Percentiles rank a stretch among this genome's conserved stretches.
These are phyloP conservation scores for Silurus glanis DNA, from an alignment of 2,113 vertebrate genomes.

Conservation along the genomic window DNA sequence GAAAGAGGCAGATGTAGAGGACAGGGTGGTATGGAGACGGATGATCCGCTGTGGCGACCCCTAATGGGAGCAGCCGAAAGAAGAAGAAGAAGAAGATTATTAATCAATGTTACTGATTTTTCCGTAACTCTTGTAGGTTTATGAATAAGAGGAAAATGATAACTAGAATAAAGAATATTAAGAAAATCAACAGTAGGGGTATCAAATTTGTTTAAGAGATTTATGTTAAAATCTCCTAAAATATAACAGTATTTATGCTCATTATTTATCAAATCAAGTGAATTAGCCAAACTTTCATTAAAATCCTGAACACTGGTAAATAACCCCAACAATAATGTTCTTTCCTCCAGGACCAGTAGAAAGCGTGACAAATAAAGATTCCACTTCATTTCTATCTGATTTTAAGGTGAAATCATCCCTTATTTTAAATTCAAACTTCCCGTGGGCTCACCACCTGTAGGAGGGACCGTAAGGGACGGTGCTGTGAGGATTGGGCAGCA, in stretches of 20 bases:
- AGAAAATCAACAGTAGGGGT: neutral
- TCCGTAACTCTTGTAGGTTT: neutral
- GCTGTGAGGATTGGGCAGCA: too few relatives aligned
- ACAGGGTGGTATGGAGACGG: too few relatives aligned
- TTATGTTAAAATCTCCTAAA: neutral
- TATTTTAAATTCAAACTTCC: conserved; percentile 20
- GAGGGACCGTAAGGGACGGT: too few relatives aligned
- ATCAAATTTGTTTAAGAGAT: neutral
- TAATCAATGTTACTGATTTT: too few relatives aligned
- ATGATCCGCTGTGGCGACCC: too few relatives aligned
- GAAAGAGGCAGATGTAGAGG: too few relatives aligned
- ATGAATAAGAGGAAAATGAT: neutral
- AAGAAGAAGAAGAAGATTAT: too few relatives aligned
- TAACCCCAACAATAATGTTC: neutral
- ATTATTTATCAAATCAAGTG: too few relatives aligned
- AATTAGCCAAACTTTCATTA: neutral
- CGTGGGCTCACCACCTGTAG: too few relatives aligned
- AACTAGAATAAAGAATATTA: neutral
- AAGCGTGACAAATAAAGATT: neutral
- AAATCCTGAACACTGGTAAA: too few relatives aligned
- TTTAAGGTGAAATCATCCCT: conserved; percentile 9
- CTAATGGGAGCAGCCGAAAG: too few relatives aligned
- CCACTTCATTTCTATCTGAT: neutral
- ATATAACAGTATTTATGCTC: neutral
- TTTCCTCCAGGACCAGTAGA: neutral